Percentiles rank a stretch among this genome's conserved stretches.
Evolutionary conservation across 2,797 vertebrate species (phyloP).

Genomic region (Vipera latastei): DNA sequence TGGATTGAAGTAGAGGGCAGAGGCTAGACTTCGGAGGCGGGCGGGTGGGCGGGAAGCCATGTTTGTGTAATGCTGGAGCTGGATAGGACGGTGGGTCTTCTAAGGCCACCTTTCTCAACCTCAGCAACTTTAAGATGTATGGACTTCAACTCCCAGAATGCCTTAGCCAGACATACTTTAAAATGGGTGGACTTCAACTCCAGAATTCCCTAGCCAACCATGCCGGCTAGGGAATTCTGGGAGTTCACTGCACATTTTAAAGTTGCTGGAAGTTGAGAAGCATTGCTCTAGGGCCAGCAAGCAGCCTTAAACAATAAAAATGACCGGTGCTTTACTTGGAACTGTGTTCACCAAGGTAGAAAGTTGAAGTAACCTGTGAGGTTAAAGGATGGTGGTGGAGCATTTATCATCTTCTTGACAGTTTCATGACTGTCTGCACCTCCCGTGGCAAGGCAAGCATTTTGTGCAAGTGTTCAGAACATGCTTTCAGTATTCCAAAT

Average conservation of each 20-base stretch:
- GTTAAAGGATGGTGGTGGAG: neutral
- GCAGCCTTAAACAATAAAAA: neutral
- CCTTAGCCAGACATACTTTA: too few relatives aligned
- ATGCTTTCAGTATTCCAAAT: neutral
- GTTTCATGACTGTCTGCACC: neutral
- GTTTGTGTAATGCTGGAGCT: neutral
- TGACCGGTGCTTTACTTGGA: neutral
- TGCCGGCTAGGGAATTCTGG: neutral
- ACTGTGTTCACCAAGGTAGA: neutral
- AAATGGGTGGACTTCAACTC: too few relatives aligned
- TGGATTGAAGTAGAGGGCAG: slow-evolving; percentile 35
- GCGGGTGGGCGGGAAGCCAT: neutral
- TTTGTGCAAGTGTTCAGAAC: neutral
- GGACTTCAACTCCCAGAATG: neutral
- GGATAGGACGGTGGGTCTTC: neutral
- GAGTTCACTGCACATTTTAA: neutral
- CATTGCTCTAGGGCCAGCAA: neutral
- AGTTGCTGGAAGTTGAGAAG: neutral
- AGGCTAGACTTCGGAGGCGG: too few relatives aligned
- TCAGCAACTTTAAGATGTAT: neutral
- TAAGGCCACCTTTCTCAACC: neutral
- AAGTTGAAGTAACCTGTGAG: neutral
- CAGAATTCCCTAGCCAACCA: too few relatives aligned
- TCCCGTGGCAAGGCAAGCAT: neutral
- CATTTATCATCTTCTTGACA: neutral